Evolutionary conservation across 1,140 invertebrate species (phyloP).

Genomic region (Drepana arcuata): DNA sequence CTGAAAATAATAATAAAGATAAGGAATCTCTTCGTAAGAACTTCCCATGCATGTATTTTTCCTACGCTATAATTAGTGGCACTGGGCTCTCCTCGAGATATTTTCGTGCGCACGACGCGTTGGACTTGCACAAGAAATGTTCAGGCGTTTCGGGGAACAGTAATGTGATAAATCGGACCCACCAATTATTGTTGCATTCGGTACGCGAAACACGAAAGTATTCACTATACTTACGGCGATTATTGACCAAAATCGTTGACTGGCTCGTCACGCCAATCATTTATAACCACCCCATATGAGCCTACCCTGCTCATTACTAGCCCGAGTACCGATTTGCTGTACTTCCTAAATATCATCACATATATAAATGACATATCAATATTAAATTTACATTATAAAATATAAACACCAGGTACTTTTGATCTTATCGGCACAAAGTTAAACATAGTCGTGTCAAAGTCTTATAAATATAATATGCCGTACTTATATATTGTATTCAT

Average conservation of each 20-base stretch:
- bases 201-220: constrained; percentile 61
- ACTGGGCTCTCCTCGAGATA: constrained; percentile 59
- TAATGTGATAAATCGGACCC: constrained; percentile 69
- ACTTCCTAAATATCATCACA: too few species aligned
- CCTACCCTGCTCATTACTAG: constrained; percentile 12
- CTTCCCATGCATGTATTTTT: constrained; percentile 68
- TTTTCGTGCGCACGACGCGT: constrained; percentile 67
- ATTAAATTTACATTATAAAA: too few species aligned
- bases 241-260: constrained; percentile 66
- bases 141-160: constrained; percentile 63
- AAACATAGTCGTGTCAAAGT: too few species aligned
- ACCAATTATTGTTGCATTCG: constrained; percentile 70
- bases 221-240: constrained; percentile 65
- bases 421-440: too few species aligned
- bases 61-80: constrained; percentile 65
- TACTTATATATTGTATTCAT: too few species aligned
- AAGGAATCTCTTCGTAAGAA: constrained; percentile 35
- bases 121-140: constrained; percentile 65
- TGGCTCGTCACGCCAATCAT: constrained; percentile 67
- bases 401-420: too few species aligned
- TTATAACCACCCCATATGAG: constrained; percentile 8
- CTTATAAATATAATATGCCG: constrained; percentile 64
- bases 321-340: too few species aligned
- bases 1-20: constrained; percentile 48
- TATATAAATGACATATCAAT: too few species aligned